Base-by-base conservation (phyloP, 2,797 vertebrate species). In the Poecile montanus region DNA sequence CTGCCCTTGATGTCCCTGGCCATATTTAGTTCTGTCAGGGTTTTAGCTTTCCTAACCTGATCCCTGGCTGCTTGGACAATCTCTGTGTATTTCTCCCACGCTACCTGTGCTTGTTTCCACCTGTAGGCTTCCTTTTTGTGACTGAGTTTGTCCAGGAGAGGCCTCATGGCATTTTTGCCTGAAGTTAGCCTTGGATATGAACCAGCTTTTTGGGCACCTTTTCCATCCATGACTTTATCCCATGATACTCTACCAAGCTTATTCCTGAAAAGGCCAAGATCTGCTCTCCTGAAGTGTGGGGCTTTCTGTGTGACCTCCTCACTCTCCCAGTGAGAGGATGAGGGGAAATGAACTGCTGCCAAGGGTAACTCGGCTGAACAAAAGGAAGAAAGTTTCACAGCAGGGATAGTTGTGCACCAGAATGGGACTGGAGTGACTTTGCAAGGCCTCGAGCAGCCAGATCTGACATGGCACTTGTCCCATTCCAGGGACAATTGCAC, bases 241-340 rank as follows among this genome's bases (percentile, higher is more conserved):
- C 47, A 38, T 11, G 32, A 34, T 34, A 54, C 9, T 26, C 12
- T 14, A 76, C 30, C 53, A n/a, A 34, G 23, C 9, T 57, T 17
- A 17, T 4, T 57, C 32, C 40, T 30, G 16, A 66, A 48, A 27
- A 60, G 4, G 27, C 23, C 23, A 66, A 72, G 60, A 60, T 38
- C 47, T 60, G 47, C 58, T 44, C 34, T 60, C 23, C 77, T 66
- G 34, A 56, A 77, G 25, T 4, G 6, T 65, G 50, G 48, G 32
- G 11, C 12, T 56, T 67, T 11, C 10, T n/a, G 40, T 15, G 30
- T 12, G 51, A 26, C 9, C 45, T 30, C 34, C 30, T 50, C 0
- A 0, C 13, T 67, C 16, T 51, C 11, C n/a, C 72, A 29, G 26
- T 0, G 1, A 66, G 36, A 71, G 53, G 21, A 21, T 1, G 4